Base-by-base conservation (phyloP, 2,113 vertebrate species). In the Corythornis cristatus region DNA sequence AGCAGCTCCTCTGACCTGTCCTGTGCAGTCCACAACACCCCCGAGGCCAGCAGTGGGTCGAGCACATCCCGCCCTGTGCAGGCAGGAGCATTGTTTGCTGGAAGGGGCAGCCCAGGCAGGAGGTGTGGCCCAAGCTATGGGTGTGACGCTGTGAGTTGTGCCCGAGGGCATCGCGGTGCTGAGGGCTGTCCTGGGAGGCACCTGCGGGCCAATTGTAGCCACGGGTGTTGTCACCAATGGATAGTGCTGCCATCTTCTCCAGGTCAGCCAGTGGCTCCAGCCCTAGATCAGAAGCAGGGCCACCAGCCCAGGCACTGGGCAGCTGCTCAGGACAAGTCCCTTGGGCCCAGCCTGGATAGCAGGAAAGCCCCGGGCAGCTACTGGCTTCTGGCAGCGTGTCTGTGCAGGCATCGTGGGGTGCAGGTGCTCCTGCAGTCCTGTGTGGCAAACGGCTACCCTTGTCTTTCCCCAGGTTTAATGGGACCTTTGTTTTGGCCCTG, bases 401-500 rank as follows among this genome's bases (percentile, higher is more conserved):
- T 20, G 42, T 12, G 57, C 71, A 8, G 37, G 46, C 3, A 0
- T 5, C 12, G 0, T 7, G 15, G 14, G 20, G 19, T 14, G 60
- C 62, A 6, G 72, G 65, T 19, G 92, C 35, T 25, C 12, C 13
- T 45, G 29, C 1, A 4, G 42, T 35, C 29, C 14, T 15, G 26
- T 31, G 23, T 0, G 5, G 56, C 0, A 18, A 43, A 79, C 14
- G 1, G 83, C 48, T 51, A 21, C 12, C 15, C 68, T 71, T 82
- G 43, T 96, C 97, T 14, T 65, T 77, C 12, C 66, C 70, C 22
- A 23, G 20, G 53, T 22, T 57, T 15, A 42, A 20, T 0, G 26
- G 82, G n/a, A 81, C 89, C 58, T 94, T 96, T 17, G 88, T 98
- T 61, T 98, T 98, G 11, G 98, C 98, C 31, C 98, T 97, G 31